Evolutionary conservation across 2,797 vertebrate species (phyloP).

Genomic region (Antennarius maculatus): DNA sequence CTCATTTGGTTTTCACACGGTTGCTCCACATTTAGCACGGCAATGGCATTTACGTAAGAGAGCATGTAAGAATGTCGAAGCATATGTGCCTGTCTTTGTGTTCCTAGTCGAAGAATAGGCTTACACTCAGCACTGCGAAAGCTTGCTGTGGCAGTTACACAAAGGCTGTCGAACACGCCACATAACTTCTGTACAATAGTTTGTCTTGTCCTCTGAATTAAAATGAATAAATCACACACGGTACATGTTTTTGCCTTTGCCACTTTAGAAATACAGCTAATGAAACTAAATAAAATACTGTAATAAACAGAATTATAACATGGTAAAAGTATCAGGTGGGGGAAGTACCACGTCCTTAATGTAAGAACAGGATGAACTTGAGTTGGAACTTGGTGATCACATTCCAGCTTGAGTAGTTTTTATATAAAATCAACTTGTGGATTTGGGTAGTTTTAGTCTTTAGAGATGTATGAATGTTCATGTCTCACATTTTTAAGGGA

Average conservation of each 20-base stretch:
- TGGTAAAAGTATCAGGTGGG: too few species aligned
- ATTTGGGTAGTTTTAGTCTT: too few species aligned
- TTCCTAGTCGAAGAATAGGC: conserved; percentile 27
- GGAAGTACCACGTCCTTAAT: too few species aligned
- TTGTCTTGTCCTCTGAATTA: conserved; percentile 9
- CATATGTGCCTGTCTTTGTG: conserved; percentile 18
- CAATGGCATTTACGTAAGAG: conserved; percentile 62
- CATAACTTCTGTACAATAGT: conserved; percentile 11
- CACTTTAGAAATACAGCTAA: background rate
- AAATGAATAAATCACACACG: conserved; percentile 24
- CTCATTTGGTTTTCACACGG: conserved; percentile 54
- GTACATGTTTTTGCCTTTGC: conserved; percentile 19
- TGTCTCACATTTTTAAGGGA: too few species aligned
- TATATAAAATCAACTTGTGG: too few species aligned
- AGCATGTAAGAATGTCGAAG: conserved; percentile 20
- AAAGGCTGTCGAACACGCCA: background rate
- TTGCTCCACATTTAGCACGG: conserved; percentile 59
- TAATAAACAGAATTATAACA: too few species aligned
- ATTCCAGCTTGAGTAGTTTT: too few species aligned
- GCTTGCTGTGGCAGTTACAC: conserved; percentile 20
- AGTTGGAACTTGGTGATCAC: too few species aligned
- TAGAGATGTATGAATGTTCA: too few species aligned
- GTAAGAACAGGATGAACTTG: too few species aligned
- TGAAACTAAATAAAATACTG: background rate
- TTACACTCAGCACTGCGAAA: conserved; percentile 14